Evolutionary conservation across 2,113 vertebrate species (phyloP), one percentile per base, ranked within the genome.

Genomic region (Indicator maculatus): DNA sequence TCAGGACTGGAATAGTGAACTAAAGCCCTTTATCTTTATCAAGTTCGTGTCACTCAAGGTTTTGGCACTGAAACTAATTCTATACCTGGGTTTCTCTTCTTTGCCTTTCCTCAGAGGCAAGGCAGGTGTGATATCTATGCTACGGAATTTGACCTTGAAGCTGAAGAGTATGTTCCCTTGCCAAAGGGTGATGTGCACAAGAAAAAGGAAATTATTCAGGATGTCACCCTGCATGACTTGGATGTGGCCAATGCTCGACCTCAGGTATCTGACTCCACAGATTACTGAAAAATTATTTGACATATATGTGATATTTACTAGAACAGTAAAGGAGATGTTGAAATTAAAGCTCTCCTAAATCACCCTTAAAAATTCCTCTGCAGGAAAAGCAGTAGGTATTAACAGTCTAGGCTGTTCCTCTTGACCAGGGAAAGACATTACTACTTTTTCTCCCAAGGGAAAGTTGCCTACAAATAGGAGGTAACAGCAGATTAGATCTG

Each of bases 161-260:
- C 99, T 5, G 99, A 99, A 96, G 99, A 99, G 89, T 99, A 99
- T 5, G 99, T 99, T 59, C 99, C 99, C 3, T 97, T 99, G 93
- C 99, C 99, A 55, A 99, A 99, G 97, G 99, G 99, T 7, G 99
- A 99, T 18, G 99, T 99, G 73, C 99, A 99, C 97, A 99, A 99
- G 97, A 99, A 99, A 98, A 99, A 99, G 96, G 99, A 99, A 96
- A 99, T 99, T 84, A 99, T 99, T 89, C 99, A 99, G 97, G 99
- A 99, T 50, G 99, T 99, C 92, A 99, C 99, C 26, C 96, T 99
- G 90, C 99, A 99, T 18, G 99, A 99, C 96, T 97, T 99, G 96
- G 99, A 99, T 71, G 96, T 99, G 64, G 99, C 99, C 84, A 99
- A 99, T 66, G 99, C 99, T 24, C 97, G 99, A 53, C 99, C 99